phyloP scores from a whole-genome alignment of 2,113 vertebrate species.

The Sylvietta virens region DNA sequence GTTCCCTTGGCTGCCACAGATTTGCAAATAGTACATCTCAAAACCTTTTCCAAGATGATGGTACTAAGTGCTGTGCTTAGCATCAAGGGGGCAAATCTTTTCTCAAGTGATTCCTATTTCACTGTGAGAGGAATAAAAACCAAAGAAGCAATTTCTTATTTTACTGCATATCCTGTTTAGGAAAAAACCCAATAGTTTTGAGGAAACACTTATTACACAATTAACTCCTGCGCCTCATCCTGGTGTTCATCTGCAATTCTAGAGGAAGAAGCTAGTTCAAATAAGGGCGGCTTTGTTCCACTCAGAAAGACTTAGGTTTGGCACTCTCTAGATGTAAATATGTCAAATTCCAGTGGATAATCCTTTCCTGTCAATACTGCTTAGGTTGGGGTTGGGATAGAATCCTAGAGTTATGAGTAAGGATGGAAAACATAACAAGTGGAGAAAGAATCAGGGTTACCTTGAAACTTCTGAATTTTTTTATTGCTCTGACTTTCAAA shows the following conservation, averaged over 20 bases:
- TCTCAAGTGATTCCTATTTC: neutral
- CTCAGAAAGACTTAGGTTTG: slow-evolving; percentile 22
- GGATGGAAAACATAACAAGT: slow-evolving; percentile 50
- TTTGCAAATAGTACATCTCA: neutral
- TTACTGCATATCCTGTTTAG: neutral
- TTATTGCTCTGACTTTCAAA: neutral
- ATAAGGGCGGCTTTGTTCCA: slow-evolving; percentile 6
- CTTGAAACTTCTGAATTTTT: neutral
- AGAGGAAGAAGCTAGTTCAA: neutral
- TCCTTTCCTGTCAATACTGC: slow-evolving; percentile 44
- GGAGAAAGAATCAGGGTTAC: neutral
- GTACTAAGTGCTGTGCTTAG: neutral
- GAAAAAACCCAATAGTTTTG: neutral
- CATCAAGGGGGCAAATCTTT: neutral
- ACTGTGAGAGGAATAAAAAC: neutral
- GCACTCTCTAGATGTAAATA: slow-evolving; percentile 29
- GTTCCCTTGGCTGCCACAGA: neutral
- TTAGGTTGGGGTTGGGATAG: slow-evolving; percentile 10
- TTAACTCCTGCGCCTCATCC: neutral
- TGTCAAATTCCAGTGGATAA: slow-evolving; percentile 50
- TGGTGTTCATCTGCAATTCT: neutral
- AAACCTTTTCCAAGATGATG: neutral
- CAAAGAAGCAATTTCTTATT: neutral
- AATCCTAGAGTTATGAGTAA: slow-evolving; percentile 38
- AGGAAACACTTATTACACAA: neutral